Evolutionary conservation across 2,888 invertebrate genomes (phyloP), one percentile per base, ranked within the genome.

Genomic region (Linnaemya vulpina): DNA sequence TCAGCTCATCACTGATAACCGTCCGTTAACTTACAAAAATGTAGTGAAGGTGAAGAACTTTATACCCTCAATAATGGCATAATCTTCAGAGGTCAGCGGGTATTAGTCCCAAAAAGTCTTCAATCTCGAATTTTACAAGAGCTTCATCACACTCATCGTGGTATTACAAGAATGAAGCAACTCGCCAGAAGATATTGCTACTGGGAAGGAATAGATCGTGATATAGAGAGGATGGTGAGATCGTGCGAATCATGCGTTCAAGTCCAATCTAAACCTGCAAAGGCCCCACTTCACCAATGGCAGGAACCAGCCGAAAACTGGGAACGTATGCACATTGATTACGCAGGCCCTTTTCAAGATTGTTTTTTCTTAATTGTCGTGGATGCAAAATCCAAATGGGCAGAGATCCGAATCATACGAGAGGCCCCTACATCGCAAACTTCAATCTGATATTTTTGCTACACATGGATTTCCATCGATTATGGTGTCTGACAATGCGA

Each of bases 401-500:
- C 80, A 13, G 51, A 55, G 25, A 3, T 58, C 1, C 2, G 13
- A 58, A 35, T 58, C 8, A 25, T 58, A 35, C 30, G 35, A 17
- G 43, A 46, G 22, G 51, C 79, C 8, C 71, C 79, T n/a, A 51
- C 79, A 60, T 51, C 71, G 3, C 22, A 60, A 49, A 35, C 40
- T 51, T 25, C 79, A 63, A 71, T n/a, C n/a, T n/a, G n/a, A n/a
- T n/a, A n/a, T n/a, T n/a, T n/a, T n/a, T n/a, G n/a, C n/a, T n/a
- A n/a, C 17, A 13, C 22, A 74, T 74, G 81, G 81, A 1, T 81
- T 75, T 10, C 81, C 81, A 10, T 17, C 20, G 10, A 38, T 81
- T 17, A 22, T 81, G 55, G 75, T 81, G 15, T 65, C 63, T 13
- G 65, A 65, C 13, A 75, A 81, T 35, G 81, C 81, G 13, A 8